Base-by-base conservation (phyloP, 1,140 invertebrate species). In the Pseudomyrmex flavicornis region DNA sequence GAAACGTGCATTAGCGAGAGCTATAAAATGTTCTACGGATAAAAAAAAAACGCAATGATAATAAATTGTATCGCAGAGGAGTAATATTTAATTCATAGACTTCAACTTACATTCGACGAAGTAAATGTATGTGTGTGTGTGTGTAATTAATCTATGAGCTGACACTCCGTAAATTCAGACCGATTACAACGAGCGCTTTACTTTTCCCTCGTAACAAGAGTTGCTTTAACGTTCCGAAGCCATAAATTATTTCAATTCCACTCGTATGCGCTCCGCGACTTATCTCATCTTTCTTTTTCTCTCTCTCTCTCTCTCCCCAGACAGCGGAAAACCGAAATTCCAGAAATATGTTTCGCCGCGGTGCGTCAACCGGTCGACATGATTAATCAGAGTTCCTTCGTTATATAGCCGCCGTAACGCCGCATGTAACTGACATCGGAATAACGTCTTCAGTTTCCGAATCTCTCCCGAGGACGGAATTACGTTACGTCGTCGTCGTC, bases 401-500 rank as follows among this genome's bases (percentile, higher is more conserved):
- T 68, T 59, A 59, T 4, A 35, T 22, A 22, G 35, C 35, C 35
- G 44, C 35, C 54, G n/a, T 68, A 44, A 61, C 69, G 69, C 62
- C 77, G 79, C 12, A 66, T 86, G 85, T 72, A 54, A 72, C 70
- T 86, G 85, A 87, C 77, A 48, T 13, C 13, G 46, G 20, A 20
- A 58, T 56, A 65, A 83, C 70, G 63, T 82, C 65, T 74, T 77
- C 52, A 13, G 54, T 75, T 75, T 59, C 69, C 17, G 70, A 83
- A 83, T 87, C 77, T 87, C 77, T 82, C 84, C 13, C 44, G 72
- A 83, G 82, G 82, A 87, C 65, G 85, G 85, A 72, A 85, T 87
- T 87, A 85, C 65, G 68, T 75, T 61, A 65, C 83, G 69, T 48
- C 52, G 26, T 82, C 62, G 26, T 35, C 35, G 35, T 35, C 35